Evolutionary conservation across 2,797 vertebrate species (phyloP), one percentile per base, ranked within the genome.

Genomic region (Eulemur albifrons): DNA sequence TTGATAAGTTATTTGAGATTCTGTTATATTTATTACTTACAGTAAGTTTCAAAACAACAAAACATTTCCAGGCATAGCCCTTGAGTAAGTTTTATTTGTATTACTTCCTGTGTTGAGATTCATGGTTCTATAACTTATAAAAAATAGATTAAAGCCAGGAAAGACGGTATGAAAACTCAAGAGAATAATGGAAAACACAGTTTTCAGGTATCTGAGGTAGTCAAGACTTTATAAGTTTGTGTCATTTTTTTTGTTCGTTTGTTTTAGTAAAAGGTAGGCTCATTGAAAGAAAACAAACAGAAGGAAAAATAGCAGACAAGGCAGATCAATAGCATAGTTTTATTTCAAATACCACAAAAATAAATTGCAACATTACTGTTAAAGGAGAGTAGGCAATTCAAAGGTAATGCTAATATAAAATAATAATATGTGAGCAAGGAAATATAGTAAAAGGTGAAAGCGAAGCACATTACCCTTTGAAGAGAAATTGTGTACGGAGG

Each of bases 101-200:
- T 75, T 61, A 81, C 25, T 45, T 77, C 12, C 20, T 38, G 5
- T 88, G 20, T 59, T 90, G 63, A 87, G 35, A 82, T 40, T 15
- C 30, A 50, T 3, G 65, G 8, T 30, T 88, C 30, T 69, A 80
- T 14, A 50, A n/a, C 7, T 48, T 85, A 40, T 35, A 11, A 38
- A 94, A 93, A 82, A 48, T 32, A 85, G 23, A 85, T 91, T 91
- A 88, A 93, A 93, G 40, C 20, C 40, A 91, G 12, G 23, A 32
- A 4, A 50, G 12, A 1, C 4, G 35, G 2, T 43, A 61, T 76
- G 48, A 27, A 88, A 72, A 88, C 48, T 84, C 25, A 93, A 91
- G 35, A 81, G 11, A 86, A 73, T 35, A 91, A 88, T 52, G 17
- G 4, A 72, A 85, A 86, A 13, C 35, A 35, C 1, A 69, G 48